phyloP scores from a whole-genome alignment of 1,140 invertebrate genomes.

The Eriocheir sinensis region DNA sequence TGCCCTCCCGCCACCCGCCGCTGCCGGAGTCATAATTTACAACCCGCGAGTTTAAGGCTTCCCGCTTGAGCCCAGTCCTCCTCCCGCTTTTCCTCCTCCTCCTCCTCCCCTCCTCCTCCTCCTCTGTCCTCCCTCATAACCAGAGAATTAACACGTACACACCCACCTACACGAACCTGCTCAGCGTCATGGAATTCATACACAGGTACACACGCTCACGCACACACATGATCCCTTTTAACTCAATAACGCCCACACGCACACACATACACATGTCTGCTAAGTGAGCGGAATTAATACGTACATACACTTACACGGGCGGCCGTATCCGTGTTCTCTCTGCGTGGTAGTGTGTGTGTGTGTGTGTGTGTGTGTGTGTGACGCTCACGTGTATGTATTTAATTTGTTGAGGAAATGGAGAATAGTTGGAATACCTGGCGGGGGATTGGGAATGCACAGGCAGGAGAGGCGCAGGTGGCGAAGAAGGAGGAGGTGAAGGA shows the following conservation, averaged over 20 bases:
- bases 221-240: not conserved
- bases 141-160: not conserved
- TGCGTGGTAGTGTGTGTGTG: not conserved
- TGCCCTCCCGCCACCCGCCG: not conserved
- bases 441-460: too few species aligned
- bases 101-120: not conserved
- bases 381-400: not conserved
- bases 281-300: too few species aligned
- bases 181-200: not conserved
- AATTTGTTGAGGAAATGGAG: not conserved
- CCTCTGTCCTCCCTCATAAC: not conserved
- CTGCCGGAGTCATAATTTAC: not conserved
- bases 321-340: too few species aligned
- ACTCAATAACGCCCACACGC: not conserved
- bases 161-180: not conserved
- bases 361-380: not conserved
- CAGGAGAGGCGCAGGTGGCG: too few species aligned
- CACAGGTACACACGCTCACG: not conserved
- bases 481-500: not conserved
- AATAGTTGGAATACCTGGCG: not conserved
- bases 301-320: not conserved
- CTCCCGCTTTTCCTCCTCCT: not conserved
- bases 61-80: not conserved
- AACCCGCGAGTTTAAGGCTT: not conserved
- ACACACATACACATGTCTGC: conserved; percentile 39